A percentile compares a stretch with the other conserved stretches of the same genome.
phyloP scores from a whole-genome alignment of 2,888 invertebrate genomes.

The Cryptocephalus moraei region DNA sequence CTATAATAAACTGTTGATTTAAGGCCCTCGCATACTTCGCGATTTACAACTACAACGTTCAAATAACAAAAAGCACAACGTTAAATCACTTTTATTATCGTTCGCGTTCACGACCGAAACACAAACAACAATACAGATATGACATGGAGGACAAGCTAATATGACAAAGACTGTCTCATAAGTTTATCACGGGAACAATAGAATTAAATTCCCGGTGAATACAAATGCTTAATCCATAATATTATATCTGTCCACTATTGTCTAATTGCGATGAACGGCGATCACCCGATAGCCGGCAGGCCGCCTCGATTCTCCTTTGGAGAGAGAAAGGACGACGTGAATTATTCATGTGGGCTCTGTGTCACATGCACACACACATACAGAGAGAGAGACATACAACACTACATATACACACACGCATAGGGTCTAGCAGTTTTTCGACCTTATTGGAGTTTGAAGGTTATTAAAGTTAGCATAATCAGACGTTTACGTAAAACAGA shows the following conservation, averaged over 20 bases:
- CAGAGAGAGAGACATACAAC: too few species aligned
- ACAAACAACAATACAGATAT: constrained; percentile 14
- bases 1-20: too few species aligned
- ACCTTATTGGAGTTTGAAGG: too few species aligned
- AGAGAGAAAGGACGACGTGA: constrained; percentile 2
- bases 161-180: constrained; percentile 33
- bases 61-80: too few species aligned
- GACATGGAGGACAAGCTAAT: constrained; percentile 31
- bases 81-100: too few species aligned
- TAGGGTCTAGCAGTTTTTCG: too few species aligned
- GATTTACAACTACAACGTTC: too few species aligned
- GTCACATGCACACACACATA: too few species aligned
- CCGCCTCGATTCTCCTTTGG: constrained; percentile 5
- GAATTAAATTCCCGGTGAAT: constrained; percentile 32
- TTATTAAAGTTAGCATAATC: too few species aligned
- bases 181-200: constrained; percentile 33
- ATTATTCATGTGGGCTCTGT: constrained; percentile 6
- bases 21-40: too few species aligned
- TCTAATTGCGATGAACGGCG: constrained; percentile 35
- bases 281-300: constrained; percentile 22
- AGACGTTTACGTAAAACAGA: too few species aligned
- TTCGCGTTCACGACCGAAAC: constrained; percentile 5
- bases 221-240: constrained; percentile 35
- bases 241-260: constrained; percentile 35
- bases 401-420: too few species aligned